Base-by-base conservation (phyloP, 2,888 invertebrate species). In the Aspidiotus rigidus region DNA sequence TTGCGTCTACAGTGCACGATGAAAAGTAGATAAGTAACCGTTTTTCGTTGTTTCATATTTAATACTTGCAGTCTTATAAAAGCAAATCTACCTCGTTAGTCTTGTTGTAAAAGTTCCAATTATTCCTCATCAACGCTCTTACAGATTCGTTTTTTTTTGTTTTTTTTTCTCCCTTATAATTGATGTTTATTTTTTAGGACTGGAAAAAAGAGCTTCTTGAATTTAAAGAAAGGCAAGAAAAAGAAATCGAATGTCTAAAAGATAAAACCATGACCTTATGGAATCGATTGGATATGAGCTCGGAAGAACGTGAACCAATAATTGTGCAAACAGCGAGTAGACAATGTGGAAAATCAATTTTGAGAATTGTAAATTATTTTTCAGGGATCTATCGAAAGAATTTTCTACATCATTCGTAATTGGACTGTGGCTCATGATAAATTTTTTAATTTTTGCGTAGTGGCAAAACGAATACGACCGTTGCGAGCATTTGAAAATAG, bases 401-500 rank as follows among this genome's bases (percentile, higher is more conserved):
- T 49, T 41, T 60, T 13, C 42, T 40, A 7, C n/a, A 28, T 28
- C 11, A 57, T n/a, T 10, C 11, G 16, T 39, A 5, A 17, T 57
- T 54, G 17, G 15, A 7, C 7, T n/a, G n/a, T n/a, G n/a, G n/a
- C n/a, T n/a, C n/a, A n/a, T n/a, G n/a, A n/a, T n/a, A n/a, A 28
- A 59, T 13, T 59, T 42, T 53, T 8, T 53, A 13, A 17, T 40
- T 49, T 71, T 40, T 73, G 75, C 15, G 28, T 74, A 82, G 81
- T 78, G 89, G 16, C 82, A 83, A 70, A 79, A 81, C 15, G 93
- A 94, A 79, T 81, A 92, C 40, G 82, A 84, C 62, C 81, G 88
- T 7, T 91, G 89, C 75, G 88, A 92, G 75, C 81, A 82, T 39
- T 81, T 89, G 69, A 89, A 90, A 74, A 81, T 83, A 55, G 85